Base-by-base conservation (phyloP, 2,888 invertebrate genomes). In the Cataglyphis altisquamis region DNA sequence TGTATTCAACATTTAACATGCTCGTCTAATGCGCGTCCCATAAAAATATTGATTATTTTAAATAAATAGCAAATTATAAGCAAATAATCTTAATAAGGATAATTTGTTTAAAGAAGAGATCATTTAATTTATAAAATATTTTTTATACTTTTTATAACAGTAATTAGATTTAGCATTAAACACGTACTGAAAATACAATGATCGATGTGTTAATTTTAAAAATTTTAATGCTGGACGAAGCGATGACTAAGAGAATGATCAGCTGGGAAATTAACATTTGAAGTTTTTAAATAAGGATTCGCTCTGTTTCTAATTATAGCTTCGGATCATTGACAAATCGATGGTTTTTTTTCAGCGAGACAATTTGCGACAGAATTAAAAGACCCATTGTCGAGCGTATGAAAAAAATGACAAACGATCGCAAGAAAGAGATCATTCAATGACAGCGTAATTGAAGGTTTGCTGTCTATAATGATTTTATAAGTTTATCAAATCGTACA, bases 281-380 rank as follows among this genome's bases (percentile, higher is more conserved):
- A 12, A 48, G n/a, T 25, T 10, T 41, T 66, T 29, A 41, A 67
- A 9, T n/a, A 15, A 29, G 52, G 36, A 66, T 57, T 41, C 66
- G 67, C 55, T 77, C 77, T 77, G n/a, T 67, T 77, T 77, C n/a
- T 45, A 77, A 67, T 77, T 77, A 67, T 29, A 39, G 66, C 29
- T 21, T 15, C 39, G 55, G 39, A 29, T 2, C 29, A 29, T 29
- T 29, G 29, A 29, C 39, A 25, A 67, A 67, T 18, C 15, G 39
- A 67, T 29, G n/a, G 29, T 55, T 77, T 77, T 41, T 66, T 66
- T 64, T 25, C 18, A 39, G n/a, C n/a, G 10, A 3, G 52, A n/a
- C 39, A 21, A 75, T 52, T 52, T 18, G 18, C 52, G n/a, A 18
- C n/a, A 36, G 36, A 36, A 52, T 75, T 64, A 75, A 63, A 64